Base-by-base conservation (phyloP, 2,797 vertebrate genomes). In the Ataeniobius toweri region DNA sequence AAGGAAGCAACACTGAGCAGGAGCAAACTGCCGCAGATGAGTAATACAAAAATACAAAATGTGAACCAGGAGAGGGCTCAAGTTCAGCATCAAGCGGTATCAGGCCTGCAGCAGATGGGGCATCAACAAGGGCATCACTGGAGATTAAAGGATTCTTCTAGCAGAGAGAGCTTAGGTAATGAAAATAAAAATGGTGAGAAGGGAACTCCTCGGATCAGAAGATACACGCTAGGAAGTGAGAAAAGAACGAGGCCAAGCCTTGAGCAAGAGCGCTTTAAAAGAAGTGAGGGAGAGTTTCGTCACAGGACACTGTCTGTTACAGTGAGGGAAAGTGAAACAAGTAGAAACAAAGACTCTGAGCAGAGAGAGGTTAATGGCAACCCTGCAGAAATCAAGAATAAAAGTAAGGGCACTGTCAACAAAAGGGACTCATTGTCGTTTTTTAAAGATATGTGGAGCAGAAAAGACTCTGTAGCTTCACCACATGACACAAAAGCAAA, bases 221-320 rank as follows among this genome's bases (percentile, higher is more conserved):
- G 76, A 75, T 48, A 65, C 82, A 79, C 85, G 13, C 88, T 83
- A 68, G 82, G 71, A 71, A 87, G 82, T 74, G 69, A 28, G 31
- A 90, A 83, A 39, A 82, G 63, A 44, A 73, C 24, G 59, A 77
- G 65, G 76, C 71, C 81, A 16, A 71, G 46, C 46, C 78, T 41
- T 0, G 84, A 90, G 74, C 82, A 85, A 39, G 83, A 78, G 22
- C 65, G 79, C 76, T 81, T 84, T 58, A 86, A 88, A 83, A 88
- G 67, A 85, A 86, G 83, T 80, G 82, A 5, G 83, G 91, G 9
- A 76, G 82, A 77, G 80, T 90, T 84, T 90, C 94, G 80, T 93
- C 95, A 39, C 91, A 84, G 44, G 75, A 69, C 59, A 0, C n/a
- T 78, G 10, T 67, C 85, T 76, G 77, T 20, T 20, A 13, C 70